Percentiles rank a stretch among this genome's conserved stretches.
Conservation (phyloP, 2,797 vertebrate genomes). For the Amniataba percoides region DNA sequence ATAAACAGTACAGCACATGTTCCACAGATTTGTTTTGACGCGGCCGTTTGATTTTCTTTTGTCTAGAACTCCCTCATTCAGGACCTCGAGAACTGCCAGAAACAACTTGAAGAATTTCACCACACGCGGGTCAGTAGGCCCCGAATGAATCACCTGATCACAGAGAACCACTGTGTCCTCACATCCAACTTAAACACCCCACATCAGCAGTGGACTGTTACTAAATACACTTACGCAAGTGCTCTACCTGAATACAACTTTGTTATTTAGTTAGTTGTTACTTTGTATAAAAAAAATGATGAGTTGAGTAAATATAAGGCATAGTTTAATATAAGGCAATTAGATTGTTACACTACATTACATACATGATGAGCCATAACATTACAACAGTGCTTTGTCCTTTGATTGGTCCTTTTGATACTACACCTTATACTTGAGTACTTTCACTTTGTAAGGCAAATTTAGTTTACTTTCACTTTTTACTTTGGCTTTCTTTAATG, state of each 20-base stretch:
- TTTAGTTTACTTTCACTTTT: not conserved
- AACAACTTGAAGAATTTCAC: conserved; percentile 94
- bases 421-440: not conserved
- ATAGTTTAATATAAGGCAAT: too few species aligned
- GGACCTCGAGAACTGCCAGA: conserved; percentile 95
- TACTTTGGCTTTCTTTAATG: not conserved
- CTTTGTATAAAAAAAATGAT: not conserved
- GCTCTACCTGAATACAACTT: not conserved
- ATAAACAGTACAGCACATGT: conserved; percentile 1
- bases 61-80: conserved; percentile 92
- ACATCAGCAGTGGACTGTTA: not conserved
- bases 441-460: not conserved
- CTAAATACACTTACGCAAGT: not conserved
- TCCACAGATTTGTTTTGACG: conserved; percentile 31
- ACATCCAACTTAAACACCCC: not conserved
- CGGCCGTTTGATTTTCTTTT: conserved; percentile 13
- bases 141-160: not conserved
- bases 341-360: not conserved
- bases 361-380: not conserved
- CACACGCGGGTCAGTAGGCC: conserved; percentile 90
- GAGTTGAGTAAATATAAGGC: not conserved
- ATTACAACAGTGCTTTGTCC: too few species aligned
- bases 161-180: not conserved
- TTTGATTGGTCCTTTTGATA: too few species aligned
- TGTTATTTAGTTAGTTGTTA: not conserved